These are phyloP conservation scores for Hirudo medicinalis DNA, from an alignment of 1,140 invertebrate species.

Conservation along the genomic window DNA sequence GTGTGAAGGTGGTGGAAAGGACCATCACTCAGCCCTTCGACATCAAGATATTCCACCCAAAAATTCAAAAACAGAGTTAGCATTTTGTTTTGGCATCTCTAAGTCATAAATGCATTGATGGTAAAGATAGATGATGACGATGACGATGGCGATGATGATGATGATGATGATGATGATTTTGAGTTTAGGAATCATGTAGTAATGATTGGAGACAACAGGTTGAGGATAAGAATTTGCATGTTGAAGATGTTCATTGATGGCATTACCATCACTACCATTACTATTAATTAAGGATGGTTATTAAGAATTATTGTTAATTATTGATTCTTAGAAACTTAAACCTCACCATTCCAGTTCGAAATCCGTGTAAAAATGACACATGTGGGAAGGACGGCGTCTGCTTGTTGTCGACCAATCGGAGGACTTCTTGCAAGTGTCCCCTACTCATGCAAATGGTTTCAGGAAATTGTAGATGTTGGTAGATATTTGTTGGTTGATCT, in stretches of 20 bases:
- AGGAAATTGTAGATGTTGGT: too few relatives aligned
- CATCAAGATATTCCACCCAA: slow-evolving; percentile 65
- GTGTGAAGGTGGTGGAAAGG: slow-evolving; percentile 47
- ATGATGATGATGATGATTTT: neutral
- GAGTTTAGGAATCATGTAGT: too few relatives aligned
- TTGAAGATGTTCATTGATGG: too few relatives aligned
- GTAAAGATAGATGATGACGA: neutral
- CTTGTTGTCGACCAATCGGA: slow-evolving; percentile 49
- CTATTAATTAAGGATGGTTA: too few relatives aligned
- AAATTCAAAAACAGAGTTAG: slow-evolving; percentile 47
- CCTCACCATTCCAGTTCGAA: slow-evolving; percentile 32
- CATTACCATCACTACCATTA: too few relatives aligned
- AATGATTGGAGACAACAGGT: too few relatives aligned
- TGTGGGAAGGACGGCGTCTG: slow-evolving; percentile 51
- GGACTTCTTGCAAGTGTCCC: slow-evolving; percentile 58
- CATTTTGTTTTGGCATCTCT: neutral
- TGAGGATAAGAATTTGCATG: too few relatives aligned
- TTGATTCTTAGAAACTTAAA: too few relatives aligned
- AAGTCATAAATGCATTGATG: neutral
- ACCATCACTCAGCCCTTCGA: slow-evolving; percentile 68
- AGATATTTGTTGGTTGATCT: too few relatives aligned
- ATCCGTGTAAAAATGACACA: slow-evolving; percentile 52
- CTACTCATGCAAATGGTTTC: slow-evolving; percentile 56
- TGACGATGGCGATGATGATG: neutral
- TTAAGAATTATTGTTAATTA: too few relatives aligned